Conservation (phyloP, 2,797 vertebrate species). For the Acipenser oxyrinchus region DNA sequence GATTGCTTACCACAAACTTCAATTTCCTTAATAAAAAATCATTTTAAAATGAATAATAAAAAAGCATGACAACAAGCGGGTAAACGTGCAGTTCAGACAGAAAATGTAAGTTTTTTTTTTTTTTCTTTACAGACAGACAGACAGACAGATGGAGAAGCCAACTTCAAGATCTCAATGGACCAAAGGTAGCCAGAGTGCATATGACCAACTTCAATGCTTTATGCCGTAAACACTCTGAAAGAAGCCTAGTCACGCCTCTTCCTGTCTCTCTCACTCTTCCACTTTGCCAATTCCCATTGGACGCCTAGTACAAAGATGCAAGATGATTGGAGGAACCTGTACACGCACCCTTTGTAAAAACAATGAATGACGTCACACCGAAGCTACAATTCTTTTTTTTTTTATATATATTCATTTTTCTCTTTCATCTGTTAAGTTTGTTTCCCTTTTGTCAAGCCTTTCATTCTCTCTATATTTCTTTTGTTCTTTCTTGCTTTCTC, state of each 20-base stretch:
- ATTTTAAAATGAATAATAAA: slow-evolving; percentile 22
- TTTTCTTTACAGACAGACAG: slow-evolving; percentile 32
- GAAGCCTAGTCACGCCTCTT: slow-evolving; percentile 4
- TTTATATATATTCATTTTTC: slow-evolving; percentile 33
- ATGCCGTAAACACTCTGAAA: slow-evolving; percentile 23
- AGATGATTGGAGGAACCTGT: slow-evolving; percentile 25
- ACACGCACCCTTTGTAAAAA: slow-evolving; percentile 34
- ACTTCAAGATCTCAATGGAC: slow-evolving; percentile 27
- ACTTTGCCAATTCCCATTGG: slow-evolving; percentile 15
- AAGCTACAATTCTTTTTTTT: slow-evolving; percentile 25
- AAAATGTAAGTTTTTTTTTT: slow-evolving; percentile 9
- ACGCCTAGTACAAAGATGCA: slow-evolving; percentile 5
- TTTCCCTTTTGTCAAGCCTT: slow-evolving; percentile 15
- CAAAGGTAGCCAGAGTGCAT: slow-evolving; percentile 23
- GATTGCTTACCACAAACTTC: slow-evolving; percentile 11
- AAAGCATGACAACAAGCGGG: slow-evolving; percentile 31
- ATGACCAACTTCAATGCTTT: slow-evolving; percentile 28
- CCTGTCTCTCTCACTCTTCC: background rate
- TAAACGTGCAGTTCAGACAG: slow-evolving; percentile 38
- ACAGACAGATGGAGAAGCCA: slow-evolving; percentile 35
- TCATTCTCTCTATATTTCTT: slow-evolving; percentile 16
- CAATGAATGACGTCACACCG: slow-evolving; percentile 41
- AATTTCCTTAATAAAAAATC: background rate
- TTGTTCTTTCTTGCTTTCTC: slow-evolving; percentile 2
- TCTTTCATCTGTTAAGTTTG: slow-evolving; percentile 21